A percentile compares a stretch with the other conserved stretches of the same genome.
Conservation (phyloP, 23 tunicate genomes). For the Botrylloides violaceus region DNA sequence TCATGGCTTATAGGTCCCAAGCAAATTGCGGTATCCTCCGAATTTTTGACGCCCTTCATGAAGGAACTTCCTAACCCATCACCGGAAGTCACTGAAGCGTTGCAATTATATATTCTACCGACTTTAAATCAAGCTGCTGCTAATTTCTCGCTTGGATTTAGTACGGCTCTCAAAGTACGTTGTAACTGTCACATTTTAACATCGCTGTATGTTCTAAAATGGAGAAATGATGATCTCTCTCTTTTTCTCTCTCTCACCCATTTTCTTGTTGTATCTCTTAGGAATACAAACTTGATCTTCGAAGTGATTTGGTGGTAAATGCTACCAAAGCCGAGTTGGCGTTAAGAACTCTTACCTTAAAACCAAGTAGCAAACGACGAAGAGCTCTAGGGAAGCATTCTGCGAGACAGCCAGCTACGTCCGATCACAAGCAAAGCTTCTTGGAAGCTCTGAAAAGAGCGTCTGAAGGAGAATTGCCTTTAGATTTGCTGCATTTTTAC, state of each 20-base stretch:
- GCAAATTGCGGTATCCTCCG: conserved; percentile 80
- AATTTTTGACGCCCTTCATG: conserved; percentile 38
- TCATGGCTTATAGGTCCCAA: conserved; percentile 42
- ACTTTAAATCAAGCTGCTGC: conserved; percentile 82
- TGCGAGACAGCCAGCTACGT: conserved; percentile 69
- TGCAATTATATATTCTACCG: conserved; percentile 54
- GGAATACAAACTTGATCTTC: conserved; percentile 69
- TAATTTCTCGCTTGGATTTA: conserved; percentile 76
- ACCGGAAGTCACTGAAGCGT: conserved; percentile 23
- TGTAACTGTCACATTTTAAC: not conserved
- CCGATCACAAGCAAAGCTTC: conserved; percentile 62
- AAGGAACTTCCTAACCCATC: conserved; percentile 70
- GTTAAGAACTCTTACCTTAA: conserved; percentile 52
- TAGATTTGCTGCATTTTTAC: conserved; percentile 65
- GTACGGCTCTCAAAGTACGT: conserved; percentile 47
- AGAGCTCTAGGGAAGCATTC: conserved; percentile 80
- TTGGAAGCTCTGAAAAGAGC: conserved; percentile 61
- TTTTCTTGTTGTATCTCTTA: not conserved
- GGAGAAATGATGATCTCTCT: not conserved
- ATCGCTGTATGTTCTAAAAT: not conserved
- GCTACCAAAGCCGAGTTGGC: conserved; percentile 75
- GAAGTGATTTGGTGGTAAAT: conserved; percentile 68
- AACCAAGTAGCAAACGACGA: conserved; percentile 82
- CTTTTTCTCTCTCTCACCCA: not conserved
- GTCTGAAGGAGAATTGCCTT: conserved; percentile 57